phyloP scores from a whole-genome alignment of 2,113 vertebrate genomes.

The Dascyllus trimaculatus region DNA sequence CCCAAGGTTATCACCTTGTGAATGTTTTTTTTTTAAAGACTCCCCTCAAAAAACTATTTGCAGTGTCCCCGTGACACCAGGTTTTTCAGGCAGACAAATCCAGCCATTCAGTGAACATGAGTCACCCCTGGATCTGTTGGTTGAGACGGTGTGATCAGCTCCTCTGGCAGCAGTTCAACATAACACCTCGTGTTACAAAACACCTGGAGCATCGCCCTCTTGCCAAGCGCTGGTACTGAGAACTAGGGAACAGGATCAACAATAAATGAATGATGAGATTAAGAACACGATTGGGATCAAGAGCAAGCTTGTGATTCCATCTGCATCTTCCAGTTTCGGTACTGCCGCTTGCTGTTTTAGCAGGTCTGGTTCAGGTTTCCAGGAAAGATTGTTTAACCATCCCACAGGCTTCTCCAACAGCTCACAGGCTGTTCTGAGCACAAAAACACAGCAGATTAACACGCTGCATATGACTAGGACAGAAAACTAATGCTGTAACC shows the following conservation, averaged over 20 bases:
- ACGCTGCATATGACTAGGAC: neutral
- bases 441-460: conserved; percentile 27
- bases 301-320: conserved; percentile 53
- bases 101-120: conserved; percentile 34
- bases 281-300: conserved; percentile 36
- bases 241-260: conserved; percentile 46
- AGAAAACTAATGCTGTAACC: conserved; percentile 32
- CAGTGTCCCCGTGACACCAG: neutral
- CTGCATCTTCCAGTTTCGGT: conserved; percentile 19
- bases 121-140: conserved; percentile 40
- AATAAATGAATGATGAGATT: conserved; percentile 69
- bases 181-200: conserved; percentile 63
- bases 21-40: neutral
- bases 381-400: conserved; percentile 47
- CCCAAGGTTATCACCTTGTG: neutral
- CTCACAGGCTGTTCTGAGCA: conserved; percentile 14
- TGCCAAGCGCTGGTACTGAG: conserved; percentile 41
- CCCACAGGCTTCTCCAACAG: conserved; percentile 10
- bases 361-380: conserved; percentile 42
- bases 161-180: conserved; percentile 49
- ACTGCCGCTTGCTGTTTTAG: conserved; percentile 9
- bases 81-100: conserved; percentile 23
- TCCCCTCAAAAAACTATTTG: neutral
- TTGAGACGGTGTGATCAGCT: conserved; percentile 35
- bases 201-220: conserved; percentile 54